Percentiles rank a stretch among this genome's conserved stretches.
These are phyloP conservation scores for Argyresthia goedartella DNA, from an alignment of 2,888 invertebrate genomes.

Conservation along the genomic window DNA sequence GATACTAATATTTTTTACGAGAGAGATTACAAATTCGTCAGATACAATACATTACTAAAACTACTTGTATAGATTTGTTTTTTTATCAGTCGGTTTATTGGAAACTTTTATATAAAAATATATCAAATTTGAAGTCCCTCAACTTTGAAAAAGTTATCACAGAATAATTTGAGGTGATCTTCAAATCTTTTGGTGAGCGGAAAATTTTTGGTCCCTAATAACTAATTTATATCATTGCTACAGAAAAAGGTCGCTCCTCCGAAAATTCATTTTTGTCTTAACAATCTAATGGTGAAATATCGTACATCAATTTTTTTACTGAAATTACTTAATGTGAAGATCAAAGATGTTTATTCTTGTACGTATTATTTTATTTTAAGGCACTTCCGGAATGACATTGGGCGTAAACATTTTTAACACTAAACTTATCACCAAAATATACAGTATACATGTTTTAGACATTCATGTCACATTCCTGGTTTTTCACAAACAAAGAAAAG, in stretches of 20 bases:
- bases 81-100: slow-evolving; percentile 9
- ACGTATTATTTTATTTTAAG: slow-evolving; percentile 21
- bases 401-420: slow-evolving; percentile 24
- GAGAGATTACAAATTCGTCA: not conserved
- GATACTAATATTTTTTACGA: slow-evolving; percentile 8
- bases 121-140: slow-evolving; percentile 57
- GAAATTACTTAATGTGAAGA: not conserved
- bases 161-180: slow-evolving; percentile 62
- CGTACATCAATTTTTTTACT: not conserved
- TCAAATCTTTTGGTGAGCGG: slow-evolving; percentile 32
- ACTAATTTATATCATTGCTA: slow-evolving; percentile 15
- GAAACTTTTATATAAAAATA: slow-evolving; percentile 12
- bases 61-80: not conserved
- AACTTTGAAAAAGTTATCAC: slow-evolving; percentile 65
- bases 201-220: slow-evolving; percentile 24
- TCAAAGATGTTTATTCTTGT: not conserved
- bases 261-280: slow-evolving; percentile 24
- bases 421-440: slow-evolving; percentile 26
- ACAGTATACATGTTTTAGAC: slow-evolving; percentile 16
- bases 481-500: slow-evolving; percentile 1
- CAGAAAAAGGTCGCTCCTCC: slow-evolving; percentile 14
- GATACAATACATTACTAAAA: not conserved
- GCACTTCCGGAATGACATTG: slow-evolving; percentile 63
- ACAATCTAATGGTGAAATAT: slow-evolving; percentile 27
- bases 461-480: slow-evolving; percentile 28